phyloP scores from a whole-genome alignment of 2,113 vertebrate species.

The Proterorhinus semilunaris region DNA sequence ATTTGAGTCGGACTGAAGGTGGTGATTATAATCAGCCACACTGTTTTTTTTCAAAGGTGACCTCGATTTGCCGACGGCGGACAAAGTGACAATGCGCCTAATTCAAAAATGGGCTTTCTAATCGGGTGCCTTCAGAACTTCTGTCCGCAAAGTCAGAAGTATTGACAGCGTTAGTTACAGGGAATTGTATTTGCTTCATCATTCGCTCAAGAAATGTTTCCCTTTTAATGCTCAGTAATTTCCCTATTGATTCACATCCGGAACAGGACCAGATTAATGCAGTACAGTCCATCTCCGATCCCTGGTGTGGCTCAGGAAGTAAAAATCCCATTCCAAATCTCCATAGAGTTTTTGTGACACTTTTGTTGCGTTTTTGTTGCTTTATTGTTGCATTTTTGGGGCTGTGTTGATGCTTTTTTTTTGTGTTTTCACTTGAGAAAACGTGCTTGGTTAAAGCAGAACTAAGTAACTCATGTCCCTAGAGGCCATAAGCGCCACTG shows the following conservation, averaged over 20 bases:
- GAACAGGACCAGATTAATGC: too few species aligned
- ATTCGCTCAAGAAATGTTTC: background rate
- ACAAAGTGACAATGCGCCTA: constrained; percentile 22
- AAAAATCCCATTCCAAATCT: too few species aligned
- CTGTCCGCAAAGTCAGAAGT: constrained; percentile 7
- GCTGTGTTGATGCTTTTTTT: too few species aligned
- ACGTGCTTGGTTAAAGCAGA: too few species aligned
- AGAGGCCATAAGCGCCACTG: too few species aligned
- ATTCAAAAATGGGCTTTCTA: constrained; percentile 17
- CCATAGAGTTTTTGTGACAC: too few species aligned
- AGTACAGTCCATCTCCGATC: too few species aligned
- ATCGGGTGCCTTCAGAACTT: constrained; percentile 9
- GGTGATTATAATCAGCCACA: constrained; percentile 49
- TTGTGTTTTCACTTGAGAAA: too few species aligned
- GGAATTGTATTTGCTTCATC: background rate
- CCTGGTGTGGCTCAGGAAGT: too few species aligned
- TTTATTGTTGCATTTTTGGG: too few species aligned
- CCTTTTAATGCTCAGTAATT: background rate
- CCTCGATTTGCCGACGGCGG: constrained; percentile 4
- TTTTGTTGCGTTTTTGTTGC: too few species aligned
- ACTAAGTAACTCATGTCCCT: too few species aligned
- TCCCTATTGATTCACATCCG: background rate
- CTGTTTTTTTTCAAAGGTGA: constrained; percentile 47
- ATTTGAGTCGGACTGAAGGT: constrained; percentile 16
- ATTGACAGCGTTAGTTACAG: constrained; percentile 1